Evolutionary conservation across 2,797 vertebrate genomes (phyloP), one percentile per base, ranked within the genome.

Genomic region (Halcyon badia): DNA sequence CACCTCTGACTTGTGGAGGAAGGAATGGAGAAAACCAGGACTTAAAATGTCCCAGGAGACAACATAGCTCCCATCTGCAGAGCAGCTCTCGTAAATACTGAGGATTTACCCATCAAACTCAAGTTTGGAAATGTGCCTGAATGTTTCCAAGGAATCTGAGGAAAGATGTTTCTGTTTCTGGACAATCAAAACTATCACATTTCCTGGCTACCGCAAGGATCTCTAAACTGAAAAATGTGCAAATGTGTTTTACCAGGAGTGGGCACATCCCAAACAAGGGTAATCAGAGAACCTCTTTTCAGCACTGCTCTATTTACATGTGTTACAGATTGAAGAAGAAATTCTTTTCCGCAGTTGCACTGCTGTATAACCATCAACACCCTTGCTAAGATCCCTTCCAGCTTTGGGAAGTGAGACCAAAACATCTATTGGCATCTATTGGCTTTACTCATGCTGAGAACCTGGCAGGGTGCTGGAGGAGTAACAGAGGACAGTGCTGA

Each of bases 131-230:
- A 64, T 10, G 56, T 2, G 54, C 92, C 88, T 84, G 62, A 56
- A 79, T 93, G 93, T 91, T 96, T 92, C 83, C 62, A 92, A 92
- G 87, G 90, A 96, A 92, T 89, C 77, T 33, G 73, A 89, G 90
- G 64, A 57, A 90, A 94, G 77, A 46, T 0, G 4, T 89, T 93
- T 66, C 93, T 84, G 77, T 89, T 97, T 89, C 94, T 77, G 95
- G 94, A 94, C 94, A 93, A 93, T 83, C 51, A 81, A 76, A 94
- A 90, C 42, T 31, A 69, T 82, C 86, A 80, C 58, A 83, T 92
- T 93, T 95, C 66, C 81, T 89, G 73, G 70, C 66, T 84, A 17
- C 56, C 79, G 77, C 11, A 21, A 83, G 51, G 60, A 90, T 83
- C 42, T 89, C 68, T n/a, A 52, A 79, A 85, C 51, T 60, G 68